Conservation (phyloP, 2,113 vertebrate species). For the Pelobates fuscus region DNA sequence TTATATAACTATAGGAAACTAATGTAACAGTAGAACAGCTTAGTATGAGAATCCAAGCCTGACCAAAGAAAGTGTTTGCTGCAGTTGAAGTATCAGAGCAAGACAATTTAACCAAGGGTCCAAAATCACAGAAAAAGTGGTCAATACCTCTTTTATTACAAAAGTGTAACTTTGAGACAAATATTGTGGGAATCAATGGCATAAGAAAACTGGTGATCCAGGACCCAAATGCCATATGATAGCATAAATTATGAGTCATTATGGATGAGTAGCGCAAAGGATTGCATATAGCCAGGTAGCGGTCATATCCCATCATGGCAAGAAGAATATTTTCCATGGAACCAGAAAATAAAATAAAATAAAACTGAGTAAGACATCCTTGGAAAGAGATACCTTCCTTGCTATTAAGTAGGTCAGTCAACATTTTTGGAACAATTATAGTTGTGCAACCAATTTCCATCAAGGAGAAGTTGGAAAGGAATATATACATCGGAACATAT, state of each 20-base stretch:
- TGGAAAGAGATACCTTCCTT: not conserved
- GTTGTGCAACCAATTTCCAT: conserved; percentile 6
- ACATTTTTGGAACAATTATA: not conserved
- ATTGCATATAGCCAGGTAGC: conserved; percentile 6
- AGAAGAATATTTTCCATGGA: not conserved
- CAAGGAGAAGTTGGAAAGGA: not conserved
- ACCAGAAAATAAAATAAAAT: conserved; percentile 1
- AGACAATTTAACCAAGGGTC: not conserved
- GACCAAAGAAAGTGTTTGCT: not conserved
- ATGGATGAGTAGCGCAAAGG: not conserved
- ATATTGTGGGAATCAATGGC: not conserved
- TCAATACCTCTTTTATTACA: not conserved
- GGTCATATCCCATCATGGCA: conserved; percentile 9
- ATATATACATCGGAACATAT: conserved; percentile 2
- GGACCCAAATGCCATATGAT: not conserved
- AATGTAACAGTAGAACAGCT: not conserved
- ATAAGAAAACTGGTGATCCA: not conserved
- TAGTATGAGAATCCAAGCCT: not conserved
- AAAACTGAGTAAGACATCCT: conserved; percentile 4
- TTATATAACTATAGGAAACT: not conserved
- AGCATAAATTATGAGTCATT: not conserved
- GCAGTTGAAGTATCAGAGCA: not conserved
- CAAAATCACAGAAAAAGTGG: conserved; percentile 21
- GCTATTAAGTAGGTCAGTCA: not conserved
- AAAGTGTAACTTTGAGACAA: not conserved